A percentile compares a stretch with the other conserved stretches of the same genome.
These are phyloP conservation scores for Rousettus madagascariensis DNA, from an alignment of 2,797 vertebrate species.

Conservation along the genomic window DNA sequence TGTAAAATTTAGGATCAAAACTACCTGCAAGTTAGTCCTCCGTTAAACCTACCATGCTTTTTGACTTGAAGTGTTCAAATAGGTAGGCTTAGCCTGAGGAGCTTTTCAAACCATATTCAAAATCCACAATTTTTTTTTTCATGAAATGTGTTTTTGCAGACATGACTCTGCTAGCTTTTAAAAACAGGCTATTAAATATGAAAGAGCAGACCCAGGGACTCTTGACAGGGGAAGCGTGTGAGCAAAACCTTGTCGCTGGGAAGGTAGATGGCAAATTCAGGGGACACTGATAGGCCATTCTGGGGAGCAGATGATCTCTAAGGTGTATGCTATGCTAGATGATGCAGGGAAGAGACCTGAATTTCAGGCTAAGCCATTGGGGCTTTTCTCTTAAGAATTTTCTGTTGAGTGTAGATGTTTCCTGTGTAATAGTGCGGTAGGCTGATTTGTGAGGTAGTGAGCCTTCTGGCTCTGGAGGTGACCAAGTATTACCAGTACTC, in stretches of 20 bases:
- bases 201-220: neutral
- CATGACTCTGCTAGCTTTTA: neutral
- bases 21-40: neutral
- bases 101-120: slow-evolving; percentile 31
- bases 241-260: neutral
- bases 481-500: neutral
- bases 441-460: neutral
- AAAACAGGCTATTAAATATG: neutral
- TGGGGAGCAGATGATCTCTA: neutral
- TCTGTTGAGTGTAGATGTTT: neutral
- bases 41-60: neutral
- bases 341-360: neutral
- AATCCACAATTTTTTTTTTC: neutral
- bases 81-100: neutral
- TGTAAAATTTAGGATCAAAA: neutral
- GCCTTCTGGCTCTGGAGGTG: neutral
- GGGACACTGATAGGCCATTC: neutral
- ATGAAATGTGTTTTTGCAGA: neutral
- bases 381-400: neutral
- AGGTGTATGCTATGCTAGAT: too few relatives aligned
- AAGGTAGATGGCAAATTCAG: neutral
- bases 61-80: neutral
- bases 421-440: neutral
- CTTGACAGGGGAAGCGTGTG: neutral
- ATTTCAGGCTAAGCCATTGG: neutral